phyloP scores from a whole-genome alignment of 2,797 vertebrate genomes.

The Enteromius argenteus region DNA sequence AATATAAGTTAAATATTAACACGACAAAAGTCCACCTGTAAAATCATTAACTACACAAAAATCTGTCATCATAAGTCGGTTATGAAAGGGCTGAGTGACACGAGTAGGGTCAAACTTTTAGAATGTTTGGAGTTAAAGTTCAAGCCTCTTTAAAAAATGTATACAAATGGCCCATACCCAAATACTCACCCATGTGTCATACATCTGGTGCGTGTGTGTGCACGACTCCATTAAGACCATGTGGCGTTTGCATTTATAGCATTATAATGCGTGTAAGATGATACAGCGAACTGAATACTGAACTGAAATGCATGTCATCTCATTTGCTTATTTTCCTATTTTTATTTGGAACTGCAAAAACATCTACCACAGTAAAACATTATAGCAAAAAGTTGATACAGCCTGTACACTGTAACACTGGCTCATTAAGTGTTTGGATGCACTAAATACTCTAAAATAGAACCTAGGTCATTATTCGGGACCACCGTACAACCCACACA shows the following conservation, averaged over 20 bases:
- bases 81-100: neutral
- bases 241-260: slow-evolving; percentile 25
- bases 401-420: neutral
- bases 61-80: neutral
- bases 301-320: neutral
- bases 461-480: slow-evolving; percentile 39
- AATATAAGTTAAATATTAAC: slow-evolving; percentile 10
- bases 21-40: neutral
- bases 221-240: slow-evolving; percentile 22
- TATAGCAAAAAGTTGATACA: neutral
- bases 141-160: neutral
- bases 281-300: neutral
- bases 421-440: neutral
- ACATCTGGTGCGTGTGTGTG: slow-evolving; percentile 37
- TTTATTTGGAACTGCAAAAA: neutral
- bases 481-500: neutral
- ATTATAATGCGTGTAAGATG: slow-evolving; percentile 23
- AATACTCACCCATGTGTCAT: slow-evolving; percentile 36
- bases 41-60: slow-evolving; percentile 16
- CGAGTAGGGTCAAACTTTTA: neutral
- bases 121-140: slow-evolving; percentile 25
- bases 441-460: slow-evolving; percentile 27
- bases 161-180: neutral
- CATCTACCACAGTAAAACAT: neutral
- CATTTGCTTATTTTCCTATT: neutral